Base-by-base conservation (phyloP, 2,797 vertebrate genomes). In the Ibycter americanus region DNA sequence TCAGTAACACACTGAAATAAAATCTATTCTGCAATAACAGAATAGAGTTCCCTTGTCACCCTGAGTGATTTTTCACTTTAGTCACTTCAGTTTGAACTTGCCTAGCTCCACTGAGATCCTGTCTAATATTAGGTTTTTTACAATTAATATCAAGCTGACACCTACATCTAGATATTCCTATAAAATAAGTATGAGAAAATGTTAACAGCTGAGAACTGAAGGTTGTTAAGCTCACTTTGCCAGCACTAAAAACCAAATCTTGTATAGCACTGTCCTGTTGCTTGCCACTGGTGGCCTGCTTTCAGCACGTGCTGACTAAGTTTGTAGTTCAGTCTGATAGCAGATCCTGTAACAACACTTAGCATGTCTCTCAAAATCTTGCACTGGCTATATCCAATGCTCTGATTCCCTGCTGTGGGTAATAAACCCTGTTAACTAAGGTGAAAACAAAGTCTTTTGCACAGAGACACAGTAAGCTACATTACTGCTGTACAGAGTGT, bases 21-120 rank as follows among this genome's bases (percentile, higher is more conserved):
- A 94, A 96, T 70, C 87, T 73, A 40, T 96, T 90, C 85, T 80
- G 44, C 73, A 84, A 23, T 80, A 67, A 73, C 34, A 73, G 42
- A 87, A 87, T 8, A 73, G 77, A 63, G 52, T 74, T 95, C 81
- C 46, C 93, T 89, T 6, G 3, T 36, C 36, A 71, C 59, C 36
- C 34, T 36, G 36, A 38, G 55, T 82, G 31, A 89, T 79, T 94
- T 82, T 93, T 96, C 67, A 85, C 55, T 90, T 84, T 14, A 66
- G 74, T 62, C 44, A 40, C 77, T 90, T 94, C 66, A 63, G 55
- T 83, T 42, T 73, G 71, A 73, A 15, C n/a, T 82, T 83, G 51
- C 32, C 59, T 61, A 85, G 36, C n/a, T 84, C 44, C 81, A 71
- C 6, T 62, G 58, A 92, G 36, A 84, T 56, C 47, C 25, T 71